Base-by-base conservation (phyloP, 1,140 invertebrate species). In the Hylaeus volcanicus region DNA sequence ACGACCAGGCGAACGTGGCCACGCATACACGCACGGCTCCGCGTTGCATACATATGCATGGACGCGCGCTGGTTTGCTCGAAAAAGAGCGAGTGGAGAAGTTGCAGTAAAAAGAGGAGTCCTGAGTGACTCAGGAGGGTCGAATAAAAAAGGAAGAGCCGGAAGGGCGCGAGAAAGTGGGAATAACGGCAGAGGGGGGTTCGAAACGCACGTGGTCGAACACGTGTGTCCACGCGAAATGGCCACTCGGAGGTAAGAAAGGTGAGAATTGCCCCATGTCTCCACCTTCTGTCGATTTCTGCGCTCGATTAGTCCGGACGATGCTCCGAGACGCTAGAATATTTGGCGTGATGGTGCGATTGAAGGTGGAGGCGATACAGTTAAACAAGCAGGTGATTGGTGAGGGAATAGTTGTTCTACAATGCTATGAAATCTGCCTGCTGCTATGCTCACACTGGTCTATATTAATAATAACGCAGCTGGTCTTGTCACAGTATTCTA, bases 161-260 rank as follows among this genome's bases (percentile, higher is more conserved):
- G 15, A 63, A 43, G 79, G 75, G 80, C 15, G 53, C 60, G 55
- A 82, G 66, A 87, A 87, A 69, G 83, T 60, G 83, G 66, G 78
- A 78, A 72, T 82, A 86, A 81, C 80, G 80, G 72, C 58, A 68
- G 69, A 26, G 26, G 26, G 73, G 80, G 81, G 74, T 61, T 9
- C 87, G 85, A 64, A 82, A 87, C 88, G 91, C 90, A 91, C 91
- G 90, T 92, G 90, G 88, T 89, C 84, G 89, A 90, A 92, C 91
- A 92, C 91, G 91, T 92, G 91, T 92, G 91, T 92, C 88, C 74
- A 74, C 69, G 64, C 51, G 65, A 74, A 86, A 72, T 39, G 48
- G 56, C 58, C 65, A 45, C 51, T 58, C 37, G 41, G 43, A 55
- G 37, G 15, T 43, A 61, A 45, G 56, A 63, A 45, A 55, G 37